A percentile compares a stretch with the other conserved stretches of the same genome.
These are phyloP conservation scores for Macropis europaea DNA, from an alignment of 2,888 invertebrate genomes.

Conservation along the genomic window DNA sequence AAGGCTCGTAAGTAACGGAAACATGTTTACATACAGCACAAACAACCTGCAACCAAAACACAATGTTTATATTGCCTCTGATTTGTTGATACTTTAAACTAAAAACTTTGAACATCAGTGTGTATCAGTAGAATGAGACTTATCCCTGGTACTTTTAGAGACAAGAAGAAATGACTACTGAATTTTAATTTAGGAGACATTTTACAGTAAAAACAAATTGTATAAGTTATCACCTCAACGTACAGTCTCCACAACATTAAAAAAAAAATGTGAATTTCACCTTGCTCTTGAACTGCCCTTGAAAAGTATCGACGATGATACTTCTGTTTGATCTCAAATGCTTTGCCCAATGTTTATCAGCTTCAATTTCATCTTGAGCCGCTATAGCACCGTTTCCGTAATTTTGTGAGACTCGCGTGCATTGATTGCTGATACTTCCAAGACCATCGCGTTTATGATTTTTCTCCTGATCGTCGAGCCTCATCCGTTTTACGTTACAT, in stretches of 20 bases:
- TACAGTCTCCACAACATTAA: conserved; percentile 45
- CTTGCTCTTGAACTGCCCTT: conserved; percentile 85
- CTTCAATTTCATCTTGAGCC: conserved; percentile 77
- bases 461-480: conserved; percentile 77
- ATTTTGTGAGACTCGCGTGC: conserved; percentile 64
- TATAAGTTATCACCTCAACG: conserved; percentile 54
- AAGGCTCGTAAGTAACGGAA: conserved; percentile 85
- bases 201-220: conserved; percentile 51
- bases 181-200: conserved; percentile 67
- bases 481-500: conserved; percentile 79
- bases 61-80: neutral
- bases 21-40: conserved; percentile 83
- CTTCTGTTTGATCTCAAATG: conserved; percentile 82
- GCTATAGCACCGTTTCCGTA: conserved; percentile 74
- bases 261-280: conserved; percentile 75
- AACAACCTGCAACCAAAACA: conserved; percentile 80
- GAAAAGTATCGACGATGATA: conserved; percentile 83
- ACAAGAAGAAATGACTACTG: conserved; percentile 65
- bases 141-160: conserved; percentile 51
- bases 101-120: neutral
- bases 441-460: conserved; percentile 73
- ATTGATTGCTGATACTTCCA: conserved; percentile 63
- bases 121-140: conserved; percentile 64
- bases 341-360: conserved; percentile 82
- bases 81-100: neutral